A percentile compares a stretch with the other conserved stretches of the same genome.
phyloP scores from a whole-genome alignment of 2,113 vertebrate genomes.

The Athene noctua region DNA sequence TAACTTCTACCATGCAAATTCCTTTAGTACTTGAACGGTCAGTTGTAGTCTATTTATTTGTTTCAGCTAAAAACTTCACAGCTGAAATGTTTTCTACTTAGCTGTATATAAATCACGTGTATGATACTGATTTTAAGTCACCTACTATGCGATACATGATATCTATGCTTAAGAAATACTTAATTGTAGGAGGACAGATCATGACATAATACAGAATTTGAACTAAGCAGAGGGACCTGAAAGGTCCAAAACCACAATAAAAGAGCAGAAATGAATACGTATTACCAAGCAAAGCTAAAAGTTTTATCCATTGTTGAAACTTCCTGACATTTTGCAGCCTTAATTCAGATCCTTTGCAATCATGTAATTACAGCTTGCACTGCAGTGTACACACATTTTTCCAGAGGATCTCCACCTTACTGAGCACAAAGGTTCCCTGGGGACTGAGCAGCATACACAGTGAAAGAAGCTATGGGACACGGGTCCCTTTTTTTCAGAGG shows the following conservation, averaged over 20 bases:
- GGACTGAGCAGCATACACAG: fast-evolving
- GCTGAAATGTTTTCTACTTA: not conserved
- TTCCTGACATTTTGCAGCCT: not conserved
- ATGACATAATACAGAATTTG: not conserved
- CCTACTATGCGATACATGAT: not conserved
- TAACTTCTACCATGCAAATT: not conserved
- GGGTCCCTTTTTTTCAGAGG: too few relatives aligned
- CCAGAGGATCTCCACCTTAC: not conserved
- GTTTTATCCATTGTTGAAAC: not conserved
- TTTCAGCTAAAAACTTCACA: not conserved
- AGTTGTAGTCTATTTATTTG: not conserved
- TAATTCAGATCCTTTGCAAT: not conserved
- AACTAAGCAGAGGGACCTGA: not conserved
- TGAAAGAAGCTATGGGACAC: not conserved
- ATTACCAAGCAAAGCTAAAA: not conserved
- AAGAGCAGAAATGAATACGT: not conserved
- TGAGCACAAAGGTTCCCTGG: not conserved
- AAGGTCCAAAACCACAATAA: not conserved
- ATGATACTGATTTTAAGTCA: not conserved
- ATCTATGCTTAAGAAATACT: not conserved
- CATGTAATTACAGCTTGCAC: not conserved
- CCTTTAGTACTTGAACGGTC: not conserved
- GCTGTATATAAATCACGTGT: not conserved
- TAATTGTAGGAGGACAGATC: not conserved
- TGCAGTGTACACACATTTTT: not conserved